Evolutionary conservation across 2,797 vertebrate genomes (phyloP), one percentile per base, ranked within the genome.

Genomic region (Scolopax bukidnonensis): DNA sequence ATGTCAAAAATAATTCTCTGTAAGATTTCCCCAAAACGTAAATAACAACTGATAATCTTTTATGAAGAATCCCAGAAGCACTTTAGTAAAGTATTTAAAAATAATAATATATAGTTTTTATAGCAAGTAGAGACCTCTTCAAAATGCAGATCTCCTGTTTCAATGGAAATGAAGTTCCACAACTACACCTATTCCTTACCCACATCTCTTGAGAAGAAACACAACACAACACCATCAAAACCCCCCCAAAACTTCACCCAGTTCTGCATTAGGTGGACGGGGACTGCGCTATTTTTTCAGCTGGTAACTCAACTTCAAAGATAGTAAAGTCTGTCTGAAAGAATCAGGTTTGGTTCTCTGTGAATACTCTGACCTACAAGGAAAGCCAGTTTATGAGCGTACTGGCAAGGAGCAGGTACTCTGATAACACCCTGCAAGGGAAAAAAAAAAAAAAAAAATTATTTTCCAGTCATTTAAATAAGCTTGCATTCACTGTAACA

Each of bases 331-430:
- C 97, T 97, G 90, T 99, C 98, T 30, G 99, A 98, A 38, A 99
- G 98, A 2, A 98, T 78, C 47, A 98, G 6, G 81, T 95, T 98
- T 9, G 99, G 99, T 84, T 99, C 98, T 65, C 71, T 98, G 98
- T 99, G 99, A 95, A 99, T 98, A 75, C 98, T 99, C 97, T 99
- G 98, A 45, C 99, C 99, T 1, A 99, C 99, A 5, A 99, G 98
- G 97, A 99, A 99, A 33, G 99, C 99, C 97, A 99, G 71, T 91
- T 99, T 99, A 96, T 99, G 99, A 12, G 99, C 99, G 0, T 99
- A 99, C 71, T 99, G 99, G 96, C 99, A 99, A 10, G 99, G 99
- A 24, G 99, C 99, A 8, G 99, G 99, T 19, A 99, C 99, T 61
- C 99, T 89, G 87, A 99, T 98, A 86, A 99, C 97, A 14, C 99